Evolutionary conservation across 2,113 vertebrate genomes (phyloP).

Genomic region (Alosa alosa): DNA sequence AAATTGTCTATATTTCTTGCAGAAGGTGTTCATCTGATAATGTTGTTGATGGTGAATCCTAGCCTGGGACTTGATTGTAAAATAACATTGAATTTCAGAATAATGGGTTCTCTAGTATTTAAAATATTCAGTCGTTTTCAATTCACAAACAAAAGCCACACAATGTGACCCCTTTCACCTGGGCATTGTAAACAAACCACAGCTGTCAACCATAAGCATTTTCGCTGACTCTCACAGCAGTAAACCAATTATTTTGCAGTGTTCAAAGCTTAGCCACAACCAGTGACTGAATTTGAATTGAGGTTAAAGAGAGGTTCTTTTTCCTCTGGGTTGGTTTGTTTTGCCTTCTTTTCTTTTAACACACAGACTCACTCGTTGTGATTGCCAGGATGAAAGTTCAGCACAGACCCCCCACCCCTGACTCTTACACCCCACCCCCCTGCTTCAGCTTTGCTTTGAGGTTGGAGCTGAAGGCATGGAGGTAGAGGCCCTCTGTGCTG

Average conservation of each 20-base stretch:
- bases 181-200: not conserved
- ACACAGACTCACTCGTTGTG: not conserved
- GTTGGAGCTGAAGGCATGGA: not conserved
- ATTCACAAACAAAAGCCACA: not conserved
- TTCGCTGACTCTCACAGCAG: not conserved
- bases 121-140: not conserved
- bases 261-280: constrained; percentile 1
- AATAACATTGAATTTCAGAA: not conserved
- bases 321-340: not conserved
- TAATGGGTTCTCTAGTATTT: not conserved
- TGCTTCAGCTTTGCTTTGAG: not conserved
- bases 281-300: constrained; percentile 14
- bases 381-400: constrained; percentile 7
- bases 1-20: not conserved
- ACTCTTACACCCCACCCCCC: not conserved
- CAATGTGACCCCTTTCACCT: not conserved
- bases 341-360: not conserved
- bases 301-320: not conserved
- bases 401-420: not conserved
- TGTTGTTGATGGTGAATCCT: not conserved
- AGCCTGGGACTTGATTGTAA: not conserved
- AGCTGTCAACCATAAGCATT: not conserved
- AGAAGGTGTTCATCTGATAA: not conserved
- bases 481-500: not conserved
- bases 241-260: not conserved